Evolutionary conservation across 2,888 invertebrate genomes (phyloP), one percentile per base, ranked within the genome.

Genomic region (Drosophila kambysellisi): DNA sequence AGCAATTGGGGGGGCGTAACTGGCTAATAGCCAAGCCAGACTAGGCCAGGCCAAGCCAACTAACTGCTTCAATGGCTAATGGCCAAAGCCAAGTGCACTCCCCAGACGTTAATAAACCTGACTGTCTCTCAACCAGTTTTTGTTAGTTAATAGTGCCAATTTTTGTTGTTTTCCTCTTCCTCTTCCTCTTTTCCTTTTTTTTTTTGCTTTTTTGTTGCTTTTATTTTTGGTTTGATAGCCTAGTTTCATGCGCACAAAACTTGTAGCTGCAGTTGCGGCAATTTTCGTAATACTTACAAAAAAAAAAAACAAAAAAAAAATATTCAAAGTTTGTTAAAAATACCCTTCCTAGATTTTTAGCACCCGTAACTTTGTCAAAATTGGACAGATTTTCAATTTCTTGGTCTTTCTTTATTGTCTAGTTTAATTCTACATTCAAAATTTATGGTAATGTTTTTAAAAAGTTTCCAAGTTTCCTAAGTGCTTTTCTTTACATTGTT

Each of bases 81-180:
- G 70, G 67, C 60, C 71, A 77, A 66, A 70, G 79, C 75, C 69
- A 70, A 83, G 74, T 70, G 70, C 68, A 59, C 76, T 85, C 86
- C 87, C 86, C 66, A 63, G 79, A 62, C 81, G 65, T 60, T 67
- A 71, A 81, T 75, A 88, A 80, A 77, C 52, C 79, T 64, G 71
- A 81, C 76, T 63, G 69, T 73, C 71, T 60, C 68, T 63, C 25
- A 41, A 63, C 65, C 70, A 69, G 56, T 64, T 58, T 59, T 46
- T 56, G 78, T 67, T 70, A 71, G 56, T 70, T 60, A 57, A 60
- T 50, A 56, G 57, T 58, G 48, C 64, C 70, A 84, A 75, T 82
- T 79, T 77, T 66, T 70, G 57, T 70, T 71, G 54, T 65, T 68
- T 53, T 46, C 30, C 48, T 64, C 51, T 59, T 53, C 37, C 20